These are phyloP conservation scores for Erithacus rubecula DNA, from an alignment of 2,797 vertebrate genomes.

Conservation along the genomic window DNA sequence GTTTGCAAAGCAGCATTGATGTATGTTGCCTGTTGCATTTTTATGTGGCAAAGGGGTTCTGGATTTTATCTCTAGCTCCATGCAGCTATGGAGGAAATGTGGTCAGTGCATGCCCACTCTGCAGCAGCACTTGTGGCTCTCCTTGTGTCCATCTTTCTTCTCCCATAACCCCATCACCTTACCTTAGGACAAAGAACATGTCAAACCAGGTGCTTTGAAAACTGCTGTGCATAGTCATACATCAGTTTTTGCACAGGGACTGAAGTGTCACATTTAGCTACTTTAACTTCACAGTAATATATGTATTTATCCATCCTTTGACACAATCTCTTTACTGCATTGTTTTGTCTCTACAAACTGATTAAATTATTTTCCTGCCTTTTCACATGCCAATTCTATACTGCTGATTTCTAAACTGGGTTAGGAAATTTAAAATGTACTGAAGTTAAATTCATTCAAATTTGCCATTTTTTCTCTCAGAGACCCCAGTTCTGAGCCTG, in stretches of 20 bases:
- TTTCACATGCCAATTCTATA: neutral
- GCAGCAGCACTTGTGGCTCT: neutral
- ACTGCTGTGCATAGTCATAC: neutral
- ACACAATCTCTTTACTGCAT: neutral
- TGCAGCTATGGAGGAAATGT: neutral
- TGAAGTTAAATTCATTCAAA: neutral
- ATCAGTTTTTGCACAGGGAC: neutral
- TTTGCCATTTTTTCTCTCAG: neutral
- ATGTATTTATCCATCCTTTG: neutral
- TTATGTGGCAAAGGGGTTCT: neutral
- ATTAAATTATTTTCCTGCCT: neutral
- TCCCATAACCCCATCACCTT: neutral
- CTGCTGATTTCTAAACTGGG: neutral
- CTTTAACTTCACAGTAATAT: neutral
- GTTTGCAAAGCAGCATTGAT: neutral
- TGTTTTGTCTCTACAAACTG: neutral
- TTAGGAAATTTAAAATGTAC: neutral
- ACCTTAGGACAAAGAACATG: neutral
- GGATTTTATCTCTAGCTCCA: neutral
- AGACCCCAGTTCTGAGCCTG: neutral
- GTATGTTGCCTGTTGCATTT: neutral
- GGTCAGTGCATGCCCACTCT: fast-evolving
- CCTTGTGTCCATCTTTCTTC: neutral
- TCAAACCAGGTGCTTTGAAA: neutral
- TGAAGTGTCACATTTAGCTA: neutral